phyloP scores from a whole-genome alignment of 2,113 vertebrate genomes.

The Charina bottae region DNA sequence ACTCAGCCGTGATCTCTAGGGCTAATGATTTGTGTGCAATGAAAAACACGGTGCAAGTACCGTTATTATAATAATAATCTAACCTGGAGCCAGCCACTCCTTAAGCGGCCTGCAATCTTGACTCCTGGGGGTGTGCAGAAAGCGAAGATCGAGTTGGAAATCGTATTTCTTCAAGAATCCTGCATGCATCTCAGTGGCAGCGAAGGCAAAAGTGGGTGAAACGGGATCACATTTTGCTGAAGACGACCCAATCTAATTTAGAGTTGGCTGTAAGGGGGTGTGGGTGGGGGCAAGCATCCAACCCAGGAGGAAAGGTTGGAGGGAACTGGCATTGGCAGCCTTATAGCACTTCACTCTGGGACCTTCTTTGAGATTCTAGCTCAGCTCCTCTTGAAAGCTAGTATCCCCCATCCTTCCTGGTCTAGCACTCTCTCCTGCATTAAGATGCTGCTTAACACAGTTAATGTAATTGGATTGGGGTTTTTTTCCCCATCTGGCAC shows the following conservation, averaged over 20 bases:
- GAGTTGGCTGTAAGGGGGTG: not conserved
- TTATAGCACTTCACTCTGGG: not conserved
- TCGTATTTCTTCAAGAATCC: not conserved
- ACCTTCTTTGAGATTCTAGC: not conserved
- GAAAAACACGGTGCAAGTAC: not conserved
- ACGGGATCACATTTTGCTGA: not conserved
- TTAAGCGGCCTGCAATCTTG: not conserved
- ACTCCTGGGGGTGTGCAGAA: not conserved
- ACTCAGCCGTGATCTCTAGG: not conserved
- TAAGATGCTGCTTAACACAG: not conserved
- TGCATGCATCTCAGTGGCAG: too few relatives aligned
- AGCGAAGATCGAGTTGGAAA: not conserved
- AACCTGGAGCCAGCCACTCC: not conserved
- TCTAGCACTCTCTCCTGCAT: not conserved
- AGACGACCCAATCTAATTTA: not conserved
- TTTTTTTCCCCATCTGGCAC: not conserved
- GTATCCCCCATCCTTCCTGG: not conserved
- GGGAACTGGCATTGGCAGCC: not conserved
- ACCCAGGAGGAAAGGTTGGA: not conserved
- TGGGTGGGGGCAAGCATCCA: too few relatives aligned
- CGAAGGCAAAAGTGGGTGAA: too few relatives aligned
- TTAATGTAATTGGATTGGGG: constrained; percentile 8
- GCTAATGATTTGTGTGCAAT: too few relatives aligned
- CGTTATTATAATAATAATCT: not conserved
- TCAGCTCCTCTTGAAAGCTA: not conserved